Evolutionary conservation across 2,113 vertebrate genomes (phyloP).

Genomic region (Pseudorhombus dupliciocellatus): DNA sequence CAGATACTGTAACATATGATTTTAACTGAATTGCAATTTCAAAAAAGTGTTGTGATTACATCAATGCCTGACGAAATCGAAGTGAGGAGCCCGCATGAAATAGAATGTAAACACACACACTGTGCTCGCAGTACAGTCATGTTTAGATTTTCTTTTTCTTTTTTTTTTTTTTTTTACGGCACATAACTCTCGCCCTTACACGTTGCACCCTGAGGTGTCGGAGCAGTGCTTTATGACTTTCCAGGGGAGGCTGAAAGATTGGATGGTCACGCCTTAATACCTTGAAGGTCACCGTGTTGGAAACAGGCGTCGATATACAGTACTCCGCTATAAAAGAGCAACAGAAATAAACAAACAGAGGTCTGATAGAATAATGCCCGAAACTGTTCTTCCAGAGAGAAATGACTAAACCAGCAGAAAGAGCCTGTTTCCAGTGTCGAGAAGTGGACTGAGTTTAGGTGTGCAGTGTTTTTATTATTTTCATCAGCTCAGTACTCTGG

Average conservation of each 20-base stretch:
- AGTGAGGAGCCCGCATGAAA: conserved; percentile 10
- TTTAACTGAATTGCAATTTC: not conserved
- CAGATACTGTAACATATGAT: not conserved
- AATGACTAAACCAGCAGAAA: not conserved
- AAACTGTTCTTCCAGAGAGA: conserved; percentile 10
- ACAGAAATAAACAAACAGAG: not conserved
- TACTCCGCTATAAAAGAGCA: not conserved
- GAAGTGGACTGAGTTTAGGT: conserved; percentile 30
- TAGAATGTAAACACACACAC: conserved; percentile 24
- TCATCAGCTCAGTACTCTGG: conserved; percentile 35
- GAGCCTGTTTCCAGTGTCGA: conserved; percentile 1
- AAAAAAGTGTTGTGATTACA: too few species aligned
- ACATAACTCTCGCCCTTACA: conserved; percentile 51
- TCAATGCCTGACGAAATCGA: not conserved
- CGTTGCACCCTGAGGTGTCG: conserved; percentile 56
- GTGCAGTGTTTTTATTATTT: conserved; percentile 10
- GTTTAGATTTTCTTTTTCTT: conserved; percentile 14
- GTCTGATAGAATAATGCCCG: not conserved
- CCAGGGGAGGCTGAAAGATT: conserved; percentile 50
- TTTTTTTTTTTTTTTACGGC: conserved; percentile 37
- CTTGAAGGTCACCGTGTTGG: conserved; percentile 61
- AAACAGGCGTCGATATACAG: not conserved
- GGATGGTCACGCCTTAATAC: conserved; percentile 47
- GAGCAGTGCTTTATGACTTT: conserved; percentile 60
- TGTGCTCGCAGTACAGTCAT: conserved; percentile 29